Percentiles rank a stretch among this genome's conserved stretches.
Conservation (phyloP, 2,113 vertebrate genomes). For the western clawed frog (Xenopus tropicalis) region UCB_Xtro_10.0 CM004449.2:111559501-111560000, state of each 20-base stretch:
- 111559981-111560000: too few species aligned
- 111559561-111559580: neutral
- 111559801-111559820: neutral
- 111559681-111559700: slow-evolving; percentile 7
- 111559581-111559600: neutral
- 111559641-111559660: neutral
- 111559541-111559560: neutral
- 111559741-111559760: slow-evolving; percentile 9
- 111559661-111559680: slow-evolving; percentile 30
- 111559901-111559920: too few species aligned
- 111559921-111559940: too few species aligned
- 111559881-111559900: too few species aligned
- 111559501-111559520: too few species aligned
- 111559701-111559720: neutral
- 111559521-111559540: too few species aligned
- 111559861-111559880: too few species aligned
- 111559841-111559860: too few species aligned
- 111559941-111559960: too few species aligned
- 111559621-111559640: neutral
- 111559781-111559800: neutral
- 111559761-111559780: neutral
- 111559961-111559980: too few species aligned
- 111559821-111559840: slow-evolving; percentile 19
- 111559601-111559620: neutral
- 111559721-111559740: neutral